phyloP scores from a whole-genome alignment of 2,113 vertebrate genomes.

The Leucopsar rothschildi region DNA sequence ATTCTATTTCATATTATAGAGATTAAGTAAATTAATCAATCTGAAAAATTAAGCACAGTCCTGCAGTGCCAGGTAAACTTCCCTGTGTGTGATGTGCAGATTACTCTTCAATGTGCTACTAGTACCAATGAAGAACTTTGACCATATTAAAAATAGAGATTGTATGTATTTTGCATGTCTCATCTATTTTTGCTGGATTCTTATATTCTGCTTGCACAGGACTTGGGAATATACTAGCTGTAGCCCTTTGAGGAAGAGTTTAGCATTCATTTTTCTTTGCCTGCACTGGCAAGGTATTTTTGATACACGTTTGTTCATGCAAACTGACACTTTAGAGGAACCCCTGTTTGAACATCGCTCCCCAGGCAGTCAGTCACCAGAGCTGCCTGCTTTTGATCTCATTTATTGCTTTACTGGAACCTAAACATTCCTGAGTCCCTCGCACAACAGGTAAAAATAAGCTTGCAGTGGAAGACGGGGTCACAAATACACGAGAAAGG shows the following conservation, averaged over 20 bases:
- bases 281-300: neutral
- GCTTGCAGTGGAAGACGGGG: neutral
- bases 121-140: constrained; percentile 49
- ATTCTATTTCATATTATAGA: constrained; percentile 42
- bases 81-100: neutral
- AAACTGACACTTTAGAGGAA: neutral
- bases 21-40: constrained; percentile 31
- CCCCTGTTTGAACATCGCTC: neutral
- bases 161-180: neutral
- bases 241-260: neutral
- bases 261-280: neutral
- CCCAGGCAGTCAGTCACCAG: neutral
- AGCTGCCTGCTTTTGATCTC: neutral
- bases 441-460: neutral
- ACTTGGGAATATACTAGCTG: neutral
- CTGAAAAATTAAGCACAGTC: constrained; percentile 21
- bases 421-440: neutral
- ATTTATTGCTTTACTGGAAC: neutral
- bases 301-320: neutral
- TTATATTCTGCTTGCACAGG: neutral
- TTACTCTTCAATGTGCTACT: neutral
- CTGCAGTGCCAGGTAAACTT: constrained; percentile 20
- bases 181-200: neutral
- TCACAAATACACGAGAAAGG: neutral
- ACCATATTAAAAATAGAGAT: neutral